Evolutionary conservation across 64 coral and sea anemone species (phyloP), one percentile per base, ranked within the genome.

Genomic region (Montipora foliosa): DNA sequence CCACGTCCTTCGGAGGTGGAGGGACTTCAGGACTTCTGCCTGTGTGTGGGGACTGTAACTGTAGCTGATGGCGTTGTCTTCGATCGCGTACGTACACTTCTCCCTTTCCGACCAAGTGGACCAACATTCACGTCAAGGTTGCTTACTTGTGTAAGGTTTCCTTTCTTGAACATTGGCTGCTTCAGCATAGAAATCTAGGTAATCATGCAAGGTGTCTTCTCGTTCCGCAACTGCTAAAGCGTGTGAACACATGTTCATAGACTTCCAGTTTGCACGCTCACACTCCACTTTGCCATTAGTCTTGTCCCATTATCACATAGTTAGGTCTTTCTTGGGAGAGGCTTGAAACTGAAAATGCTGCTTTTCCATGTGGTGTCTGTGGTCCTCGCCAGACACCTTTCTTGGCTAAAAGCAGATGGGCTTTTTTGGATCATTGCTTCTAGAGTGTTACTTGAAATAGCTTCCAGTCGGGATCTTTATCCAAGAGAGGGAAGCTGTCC

Each of bases 361-460:
- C 5, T 6, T 47, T 16, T 49, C 78, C 78, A 58, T 80, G 48
- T 3, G 78, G 3, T 12, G 78, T 80, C 5, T 48, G 78, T 20
- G 78, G 78, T 49, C 78, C 78, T 80, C 78, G 47, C 78, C 78
- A 80, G 17, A 80, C 78, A 7, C 53, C 15, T n/a, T 80, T 80
- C 8, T 49, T 20, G 78, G 8, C 44, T 49, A 80, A 58, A 15
- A 80, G 78, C 44, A 52, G 14, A 5, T 49, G 10, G 3, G 78
- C 78, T 22, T 80, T 80, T 9, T 49, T 6, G 0, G 50, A 8
- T 2, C 78, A 80, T 80, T 80, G 47, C 78, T 22, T 80, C 78
- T 9, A 44, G 78, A 5, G 19, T 19, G 14, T 0, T 5, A 58
- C 53, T 58, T 47, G 47, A 80, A 47, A 80, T 15, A 9, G 37